These are phyloP conservation scores for Rhinoptilus africanus DNA, from an alignment of 2,113 vertebrate genomes.

Conservation along the genomic window DNA sequence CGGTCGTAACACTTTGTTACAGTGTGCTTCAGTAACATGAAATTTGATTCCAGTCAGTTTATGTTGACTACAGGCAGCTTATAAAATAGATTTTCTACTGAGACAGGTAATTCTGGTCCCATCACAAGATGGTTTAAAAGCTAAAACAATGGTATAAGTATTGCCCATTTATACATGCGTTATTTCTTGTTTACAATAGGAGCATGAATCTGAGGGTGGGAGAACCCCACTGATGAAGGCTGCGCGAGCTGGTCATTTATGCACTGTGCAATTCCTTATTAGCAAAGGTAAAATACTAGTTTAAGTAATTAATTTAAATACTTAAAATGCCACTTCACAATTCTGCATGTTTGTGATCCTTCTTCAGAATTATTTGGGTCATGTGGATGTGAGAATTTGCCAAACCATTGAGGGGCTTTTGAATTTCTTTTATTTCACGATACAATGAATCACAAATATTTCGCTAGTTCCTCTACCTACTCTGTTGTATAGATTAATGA, in stretches of 20 bases:
- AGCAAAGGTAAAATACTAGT: conserved; percentile 87
- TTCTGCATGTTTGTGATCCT: not conserved
- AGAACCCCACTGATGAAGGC: conserved; percentile 98
- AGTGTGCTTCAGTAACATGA: not conserved
- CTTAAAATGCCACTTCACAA: not conserved
- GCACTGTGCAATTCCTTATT: conserved; percentile 98
- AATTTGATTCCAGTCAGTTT: not conserved
- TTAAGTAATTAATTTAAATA: not conserved
- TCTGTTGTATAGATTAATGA: not conserved
- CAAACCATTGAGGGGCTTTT: not conserved
- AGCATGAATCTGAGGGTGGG: conserved; percentile 98
- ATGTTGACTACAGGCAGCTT: not conserved
- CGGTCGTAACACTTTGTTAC: not conserved
- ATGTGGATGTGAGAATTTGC: not conserved
- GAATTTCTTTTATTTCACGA: not conserved
- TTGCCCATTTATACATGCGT: not conserved
- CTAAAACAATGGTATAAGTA: not conserved
- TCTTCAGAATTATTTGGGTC: not conserved
- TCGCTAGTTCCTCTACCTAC: not conserved
- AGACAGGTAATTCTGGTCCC: not conserved
- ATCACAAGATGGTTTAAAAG: not conserved
- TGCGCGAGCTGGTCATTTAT: conserved; percentile 95
- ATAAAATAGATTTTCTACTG: not conserved
- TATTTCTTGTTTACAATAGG: conserved; percentile 73
- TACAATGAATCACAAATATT: not conserved